Percentiles rank a stretch among this genome's conserved stretches.
Evolutionary conservation across 2,113 vertebrate genomes (phyloP).

Genomic region (Pogonocichla stellata): DNA sequence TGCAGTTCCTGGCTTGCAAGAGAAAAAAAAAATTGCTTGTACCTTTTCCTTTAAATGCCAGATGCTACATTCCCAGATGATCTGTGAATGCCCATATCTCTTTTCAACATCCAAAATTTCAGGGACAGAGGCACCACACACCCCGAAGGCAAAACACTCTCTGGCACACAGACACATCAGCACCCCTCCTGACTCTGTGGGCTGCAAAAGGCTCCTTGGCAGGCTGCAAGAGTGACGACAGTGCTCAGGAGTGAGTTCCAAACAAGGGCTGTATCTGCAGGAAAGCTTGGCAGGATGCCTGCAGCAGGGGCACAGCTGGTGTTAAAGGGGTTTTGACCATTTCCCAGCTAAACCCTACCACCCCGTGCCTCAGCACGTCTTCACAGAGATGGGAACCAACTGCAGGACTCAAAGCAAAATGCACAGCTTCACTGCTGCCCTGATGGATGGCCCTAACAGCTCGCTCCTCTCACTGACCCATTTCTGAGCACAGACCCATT

Average conservation of each 20-base stretch:
- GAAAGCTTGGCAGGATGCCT: neutral
- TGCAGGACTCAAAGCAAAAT: neutral
- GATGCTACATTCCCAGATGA: neutral
- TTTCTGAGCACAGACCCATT: neutral
- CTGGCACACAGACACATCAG: fast-evolving
- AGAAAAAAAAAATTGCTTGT: neutral
- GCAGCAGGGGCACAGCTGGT: neutral
- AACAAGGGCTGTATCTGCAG: neutral
- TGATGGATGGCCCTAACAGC: neutral
- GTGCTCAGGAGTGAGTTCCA: neutral
- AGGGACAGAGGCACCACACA: neutral
- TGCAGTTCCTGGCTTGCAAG: neutral
- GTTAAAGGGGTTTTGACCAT: neutral
- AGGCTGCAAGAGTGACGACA: neutral
- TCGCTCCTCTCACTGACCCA: fast-evolving
- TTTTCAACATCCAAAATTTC: neutral
- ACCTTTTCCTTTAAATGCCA: neutral
- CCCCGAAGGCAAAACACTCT: neutral
- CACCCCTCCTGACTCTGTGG: fast-evolving
- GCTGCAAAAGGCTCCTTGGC: neutral
- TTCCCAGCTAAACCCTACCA: neutral
- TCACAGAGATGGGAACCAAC: neutral
- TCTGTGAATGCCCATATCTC: neutral
- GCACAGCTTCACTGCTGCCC: neutral
- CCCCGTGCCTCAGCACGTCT: neutral